Evolutionary conservation across 2,113 vertebrate species (phyloP), one percentile per base, ranked within the genome.

Genomic region (Ia io): DNA sequence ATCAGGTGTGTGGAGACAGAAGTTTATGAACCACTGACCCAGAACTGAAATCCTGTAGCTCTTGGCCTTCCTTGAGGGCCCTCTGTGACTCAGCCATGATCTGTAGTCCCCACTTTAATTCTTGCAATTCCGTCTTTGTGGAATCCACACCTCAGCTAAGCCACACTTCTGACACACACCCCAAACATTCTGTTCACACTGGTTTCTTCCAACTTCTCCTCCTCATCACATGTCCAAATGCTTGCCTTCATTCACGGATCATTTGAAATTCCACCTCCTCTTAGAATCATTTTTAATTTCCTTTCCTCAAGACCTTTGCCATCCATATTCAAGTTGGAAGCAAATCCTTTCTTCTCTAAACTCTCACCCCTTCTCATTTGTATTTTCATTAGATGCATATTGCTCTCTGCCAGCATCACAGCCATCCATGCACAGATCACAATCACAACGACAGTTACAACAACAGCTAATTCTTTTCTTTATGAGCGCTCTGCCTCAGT

Each of bases 401-500:
- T 0, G 25, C 28, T 14, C 44, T 47, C 51, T 59, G 35, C n/a
- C 37, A 4, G 32, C 35, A 16, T 40, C 65, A 32, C 2, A 14
- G 61, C 22, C 25, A 53, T 1, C 76, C 4, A 14, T 0, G 6
- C 0, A 5, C 23, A n/a, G 17, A 14, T 2, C 42, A 65, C 3
- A n/a, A 51, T 7, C 9, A 28, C 92, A 40, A 3, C 23, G 18
- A 61, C 35, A 44, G 30, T 44, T 2, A 16, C 5, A 2, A 73
- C 5, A 49, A 28, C 17, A 22, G 4, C 53, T 23, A 1, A 3
- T 7, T 13, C 6, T 30, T 73, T 76, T 28, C 67, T 35, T 2
- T 30, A 0, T 12, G 32, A 49, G 2, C 4, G 2, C 18, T 2
- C 59, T 32, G 20, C 13, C 1, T 16, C 28, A 12, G 17, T 0